Evolutionary conservation across 2,113 vertebrate genomes (phyloP).

Genomic region (Eira barbara): DNA sequence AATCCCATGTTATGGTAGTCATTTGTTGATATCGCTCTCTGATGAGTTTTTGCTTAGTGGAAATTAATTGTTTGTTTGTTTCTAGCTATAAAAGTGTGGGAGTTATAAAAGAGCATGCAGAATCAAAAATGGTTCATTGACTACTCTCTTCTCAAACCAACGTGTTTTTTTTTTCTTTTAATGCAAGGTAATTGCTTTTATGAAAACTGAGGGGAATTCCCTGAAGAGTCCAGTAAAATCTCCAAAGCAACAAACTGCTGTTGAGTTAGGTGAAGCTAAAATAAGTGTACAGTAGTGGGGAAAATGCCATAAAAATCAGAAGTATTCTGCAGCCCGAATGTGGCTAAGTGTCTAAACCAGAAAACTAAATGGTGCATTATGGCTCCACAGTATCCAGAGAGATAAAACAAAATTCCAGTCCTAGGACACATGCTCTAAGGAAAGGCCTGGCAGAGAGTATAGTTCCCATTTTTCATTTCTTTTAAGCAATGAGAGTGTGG

Average conservation of each 20-base stretch:
- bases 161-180: background rate
- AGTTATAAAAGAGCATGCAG: background rate
- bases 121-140: background rate
- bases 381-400: background rate
- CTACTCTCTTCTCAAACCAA: background rate
- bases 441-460: background rate
- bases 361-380: background rate
- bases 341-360: background rate
- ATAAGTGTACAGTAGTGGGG: background rate
- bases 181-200: background rate
- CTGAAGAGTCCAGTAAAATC: background rate
- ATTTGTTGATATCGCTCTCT: background rate
- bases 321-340: background rate
- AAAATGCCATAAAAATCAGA: background rate
- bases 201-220: background rate
- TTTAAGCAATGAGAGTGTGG: background rate
- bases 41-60: background rate
- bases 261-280: background rate
- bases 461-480: background rate
- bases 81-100: background rate
- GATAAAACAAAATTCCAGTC: background rate
- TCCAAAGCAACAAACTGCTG: background rate
- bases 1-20: background rate
- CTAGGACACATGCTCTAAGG: background rate
- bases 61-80: background rate